Base-by-base conservation (phyloP, 2,113 vertebrate genomes). In the Eretmochelys imbricata region DNA sequence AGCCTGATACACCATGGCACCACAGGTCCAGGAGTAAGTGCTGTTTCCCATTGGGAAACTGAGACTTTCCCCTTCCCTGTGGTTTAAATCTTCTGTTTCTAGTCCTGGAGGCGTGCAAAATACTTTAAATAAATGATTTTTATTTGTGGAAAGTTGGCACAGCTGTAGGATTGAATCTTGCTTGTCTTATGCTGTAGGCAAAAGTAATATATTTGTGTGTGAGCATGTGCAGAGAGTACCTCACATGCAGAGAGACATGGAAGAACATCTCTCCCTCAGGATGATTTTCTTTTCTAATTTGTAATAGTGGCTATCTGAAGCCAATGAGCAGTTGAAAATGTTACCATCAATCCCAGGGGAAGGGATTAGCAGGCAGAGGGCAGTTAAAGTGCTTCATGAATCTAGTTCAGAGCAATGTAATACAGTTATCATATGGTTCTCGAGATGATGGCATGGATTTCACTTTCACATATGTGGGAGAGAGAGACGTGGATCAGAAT, bases 381-480 rank as follows among this genome's bases (percentile, higher is more conserved):
- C 48, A 80, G 48, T 75, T 42, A 31, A 27, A 35, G 8, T 14
- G 51, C 4, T 11, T 1, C 13, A 62, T 8, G 85, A 51, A 46
- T 72, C 31, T 57, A 89, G 86, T 65, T 57, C 76, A 80, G 65
- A 75, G 20, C 19, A 84, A 90, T 80, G 75, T 8, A 25, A 87
- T 1, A 27, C 62, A 79, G 8, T 17, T 87, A 2, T 17, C 48
- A 25, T 0, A 0, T 3, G 19, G n/a, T 57, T 50, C 35, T 92
- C 42, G 12, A 2, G 49, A 2, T 65, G 5, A 3, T 90, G 53
- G 65, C 42, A 31, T 51, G 46, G 53, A 17, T 55, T 2, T 9
- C 25, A 10, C 27, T 2, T 51, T 94, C 80, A 76, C 53, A 27
- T 19, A 10, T 1, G 13, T 48, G 79, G 35, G 54, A 48, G 59